phyloP scores from a whole-genome alignment of 2,888 invertebrate species.

The Protonemura montana region DNA sequence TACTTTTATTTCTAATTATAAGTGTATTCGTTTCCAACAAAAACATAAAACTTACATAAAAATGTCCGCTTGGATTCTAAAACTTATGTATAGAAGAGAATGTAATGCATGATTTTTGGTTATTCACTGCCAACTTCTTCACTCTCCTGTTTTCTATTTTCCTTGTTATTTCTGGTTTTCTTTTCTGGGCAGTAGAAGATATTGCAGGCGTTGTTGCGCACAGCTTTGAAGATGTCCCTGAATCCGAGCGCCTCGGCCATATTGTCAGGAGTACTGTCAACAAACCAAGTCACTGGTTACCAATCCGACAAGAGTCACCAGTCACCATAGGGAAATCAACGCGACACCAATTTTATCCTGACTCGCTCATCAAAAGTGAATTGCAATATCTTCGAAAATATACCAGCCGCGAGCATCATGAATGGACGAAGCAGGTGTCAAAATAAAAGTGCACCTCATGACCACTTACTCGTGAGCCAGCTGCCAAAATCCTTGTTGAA shows the following conservation, averaged over 20 bases:
- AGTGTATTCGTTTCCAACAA: too few species aligned
- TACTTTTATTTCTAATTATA: too few species aligned
- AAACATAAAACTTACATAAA: too few species aligned
- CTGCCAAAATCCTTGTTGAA: slow-evolving; percentile 53
- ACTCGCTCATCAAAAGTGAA: neutral
- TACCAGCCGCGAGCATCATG: neutral
- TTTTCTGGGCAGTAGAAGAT: slow-evolving; percentile 54
- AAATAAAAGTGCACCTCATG: neutral
- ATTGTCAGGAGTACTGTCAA: slow-evolving; percentile 55
- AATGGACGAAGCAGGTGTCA: neutral
- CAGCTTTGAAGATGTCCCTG: slow-evolving; percentile 56
- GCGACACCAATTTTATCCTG: too few species aligned
- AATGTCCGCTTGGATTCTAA: too few species aligned
- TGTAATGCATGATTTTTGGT: too few species aligned
- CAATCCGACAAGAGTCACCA: too few species aligned
- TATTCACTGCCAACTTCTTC: neutral
- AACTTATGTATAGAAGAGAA: too few species aligned
- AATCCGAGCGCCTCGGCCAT: slow-evolving; percentile 56
- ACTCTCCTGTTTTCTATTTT: slow-evolving; percentile 24
- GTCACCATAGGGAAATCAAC: too few species aligned
- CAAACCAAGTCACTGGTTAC: slow-evolving; percentile 19
- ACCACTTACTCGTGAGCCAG: slow-evolving; percentile 52
- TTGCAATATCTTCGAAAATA: neutral
- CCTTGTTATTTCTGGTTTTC: slow-evolving; percentile 37
- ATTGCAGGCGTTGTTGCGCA: slow-evolving; percentile 56